Base-by-base conservation (phyloP, 2,113 vertebrate species). In the Rallus limicola region DNA sequence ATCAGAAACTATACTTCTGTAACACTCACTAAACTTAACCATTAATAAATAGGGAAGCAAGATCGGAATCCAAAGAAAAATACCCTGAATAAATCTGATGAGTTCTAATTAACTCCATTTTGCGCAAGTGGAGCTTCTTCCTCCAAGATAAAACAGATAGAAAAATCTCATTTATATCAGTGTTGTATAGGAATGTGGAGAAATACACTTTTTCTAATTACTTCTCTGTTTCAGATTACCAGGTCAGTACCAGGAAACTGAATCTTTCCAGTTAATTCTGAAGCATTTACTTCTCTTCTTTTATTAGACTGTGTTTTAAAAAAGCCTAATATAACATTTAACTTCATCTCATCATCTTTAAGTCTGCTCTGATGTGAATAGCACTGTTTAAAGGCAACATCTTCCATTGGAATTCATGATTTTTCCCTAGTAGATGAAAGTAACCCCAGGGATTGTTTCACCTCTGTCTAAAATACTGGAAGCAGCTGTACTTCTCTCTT, bases 41-140 rank as follows among this genome's bases (percentile, higher is more conserved):
- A 15, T 55, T 79, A 58, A 62, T 81, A 79, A 76, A 72, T 29
- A 40, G 18, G 31, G n/a, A 81, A 81, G 17, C 21, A 58, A 24
- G 77, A 53, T 50, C 23, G 68, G 36, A 44, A 44, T 90, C 24
- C 18, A 31, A 55, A 25, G 74, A 17, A 82, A 90, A 93, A 83
- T 55, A 53, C n/a, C 19, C 26, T 60, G 52, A 81, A 42, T 81
- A 63, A 58, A 77, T 81, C 36, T 70, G 71, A 67, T 7, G 46
- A 50, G 21, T 70, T 81, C 50, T 70, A 77, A 20, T 88, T 88
- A 80, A 53, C 14, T 44, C 42, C 7, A 23, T 10, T 55, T 88
- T 68, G 34, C 10, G 38, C 9, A 33, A 68, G 20, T 0, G 0
- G 6, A 23, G 2, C 28, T 85, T 6, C 17, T 36, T 91, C 31